Base-by-base conservation (phyloP, 2,888 invertebrate genomes). In the Drosophila incognita region DNA sequence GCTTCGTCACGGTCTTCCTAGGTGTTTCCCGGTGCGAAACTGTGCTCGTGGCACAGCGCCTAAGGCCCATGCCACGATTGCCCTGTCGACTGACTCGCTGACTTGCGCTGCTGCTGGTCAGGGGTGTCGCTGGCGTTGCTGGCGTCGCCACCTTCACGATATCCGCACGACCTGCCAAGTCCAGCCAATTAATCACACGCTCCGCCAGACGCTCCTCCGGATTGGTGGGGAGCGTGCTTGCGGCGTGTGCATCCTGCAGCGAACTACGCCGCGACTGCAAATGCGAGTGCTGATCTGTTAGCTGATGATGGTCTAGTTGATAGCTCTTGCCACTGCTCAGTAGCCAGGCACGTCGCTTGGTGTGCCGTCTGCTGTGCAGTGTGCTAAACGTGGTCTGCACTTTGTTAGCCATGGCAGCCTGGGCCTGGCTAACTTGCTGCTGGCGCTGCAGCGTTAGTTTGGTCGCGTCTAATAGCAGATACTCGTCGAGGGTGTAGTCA, bases 131-230 rank as follows among this genome's bases (percentile, higher is more conserved):
- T 5, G 83, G 65, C 2, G 65, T 69, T n/a, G 77, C 64, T 5
- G 83, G 65, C 2, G 65, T 69, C 21, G 77, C 64, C 4, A 62
- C 68, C 61, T 87, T 89, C 0, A 90, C 76, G 24, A 84, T 84
- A 10, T 87, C 83, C 21, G 94, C 94, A 86, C 95, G 95, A 0
- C 95, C 96, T 0, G 96, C 96, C 65, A 97, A 93, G 90, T 97
- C 96, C 77, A 97, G 90, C 97, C 97, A 97, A 83, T 96, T 96
- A 5, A 97, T 92, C 0, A 97, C 97, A 63, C 96, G 94, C 71
- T 97, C 96, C 0, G 96, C 95, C 57, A 95, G 90, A 35, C 94
- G 91, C 57, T 93, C 93, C 46, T 93, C 92, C 0, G 92, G 90
- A 63, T 91, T 91, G 7, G 74, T 31, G 18, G 72, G 36, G 18